Evolutionary conservation across 2,113 vertebrate genomes (phyloP), one percentile per base, ranked within the genome.

Genomic region (Loxodonta africana): DNA sequence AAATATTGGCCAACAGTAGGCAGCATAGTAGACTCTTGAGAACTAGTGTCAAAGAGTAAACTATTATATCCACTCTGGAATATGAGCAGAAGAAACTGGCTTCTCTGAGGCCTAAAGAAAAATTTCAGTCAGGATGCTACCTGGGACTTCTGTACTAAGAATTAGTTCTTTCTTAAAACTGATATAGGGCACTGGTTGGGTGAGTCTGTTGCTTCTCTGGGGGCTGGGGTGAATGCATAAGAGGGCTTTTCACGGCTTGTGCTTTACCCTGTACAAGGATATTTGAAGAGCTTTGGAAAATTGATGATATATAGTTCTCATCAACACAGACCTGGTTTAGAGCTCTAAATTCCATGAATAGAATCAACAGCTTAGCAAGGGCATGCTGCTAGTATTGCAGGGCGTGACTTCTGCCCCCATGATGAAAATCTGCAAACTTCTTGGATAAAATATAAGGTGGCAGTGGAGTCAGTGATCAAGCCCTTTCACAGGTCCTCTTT

Each of bases 51-150:
- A 26, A 63, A 26, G 18, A 12, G 14, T 33, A 46, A 91, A 15
- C 69, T 62, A 2, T 57, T 26, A 3, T 37, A 51, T 76, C 53
- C 23, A 8, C n/a, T 12, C 48, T 84, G 46, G 82, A 63, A 28
- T 28, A 8, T 33, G 78, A 90, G 51, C 82, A 88, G 85, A 84
- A 67, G 26, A n/a, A 28, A 23, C 48, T 82, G 90, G 65, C 37
- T 84, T 94, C 73, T 95, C 51, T 67, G 67, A 67, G 44, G 8
- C 91, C 74, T 63, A 83, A 76, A 23, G 84, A 83, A 91, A 93
- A 94, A 73, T 41, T 67, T 77, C 41, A 84, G 37, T 86, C 44
- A 90, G 51, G 48, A 44, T 85, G 65, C 82, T 90, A 44, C 63
- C 62, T 91, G 57, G 21, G 46, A 87, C 69, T 95, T 77, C 71